These are phyloP conservation scores for Cydia amplana DNA, from an alignment of 1,140 invertebrate species.

Conservation along the genomic window DNA sequence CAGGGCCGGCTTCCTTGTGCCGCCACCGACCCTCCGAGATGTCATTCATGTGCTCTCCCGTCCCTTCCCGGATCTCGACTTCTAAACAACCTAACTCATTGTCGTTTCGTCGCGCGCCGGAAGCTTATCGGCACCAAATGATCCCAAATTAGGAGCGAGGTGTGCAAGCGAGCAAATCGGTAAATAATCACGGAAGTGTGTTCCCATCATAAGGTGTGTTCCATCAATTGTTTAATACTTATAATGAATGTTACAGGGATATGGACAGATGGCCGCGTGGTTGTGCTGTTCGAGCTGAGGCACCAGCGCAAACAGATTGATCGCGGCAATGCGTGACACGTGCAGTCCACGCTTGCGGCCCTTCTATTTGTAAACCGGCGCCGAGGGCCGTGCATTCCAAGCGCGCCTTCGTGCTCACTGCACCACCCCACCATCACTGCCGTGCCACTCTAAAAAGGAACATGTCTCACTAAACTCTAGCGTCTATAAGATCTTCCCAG, in stretches of 20 bases:
- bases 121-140: conserved; percentile 24
- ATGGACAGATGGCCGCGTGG: conserved; percentile 53
- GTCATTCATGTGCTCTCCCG: conserved; percentile 60
- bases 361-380: conserved; percentile 79
- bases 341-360: conserved; percentile 72
- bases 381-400: conserved; percentile 75
- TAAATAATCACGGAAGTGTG: conserved; percentile 33
- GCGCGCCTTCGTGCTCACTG: conserved; percentile 66
- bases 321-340: conserved; percentile 72
- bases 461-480: conserved; percentile 3
- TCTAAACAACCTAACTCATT: conserved; percentile 34
- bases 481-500: background rate
- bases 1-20: conserved; percentile 68
- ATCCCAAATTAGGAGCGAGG: conserved; percentile 21
- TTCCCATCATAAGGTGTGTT: background rate
- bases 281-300: conserved; percentile 51
- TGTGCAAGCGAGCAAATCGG: conserved; percentile 24
- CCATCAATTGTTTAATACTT: conserved; percentile 34
- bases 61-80: conserved; percentile 43
- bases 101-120: conserved; percentile 28
- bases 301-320: conserved; percentile 70
- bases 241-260: conserved; percentile 39
- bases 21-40: conserved; percentile 65
- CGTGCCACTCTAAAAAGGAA: conserved; percentile 34
- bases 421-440: conserved; percentile 47